Evolutionary conservation across 2,113 vertebrate genomes (phyloP), one percentile per base, ranked within the genome.

Genomic region (Cyphotilapia sp.): DNA sequence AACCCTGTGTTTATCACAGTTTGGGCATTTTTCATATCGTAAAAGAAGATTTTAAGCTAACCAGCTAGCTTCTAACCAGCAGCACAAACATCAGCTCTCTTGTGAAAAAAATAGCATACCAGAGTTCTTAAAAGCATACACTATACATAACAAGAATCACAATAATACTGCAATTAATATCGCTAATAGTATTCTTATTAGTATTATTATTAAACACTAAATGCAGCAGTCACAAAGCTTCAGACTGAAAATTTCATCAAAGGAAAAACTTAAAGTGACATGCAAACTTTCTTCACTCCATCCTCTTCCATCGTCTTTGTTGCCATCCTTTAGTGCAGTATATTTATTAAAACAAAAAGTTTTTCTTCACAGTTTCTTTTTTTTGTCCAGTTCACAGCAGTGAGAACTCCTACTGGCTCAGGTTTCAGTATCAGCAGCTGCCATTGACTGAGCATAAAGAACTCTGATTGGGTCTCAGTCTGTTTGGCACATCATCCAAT

Each of bases 101-200:
- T 66, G 54, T 85, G 71, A 92, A 92, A 85, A 81, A 94, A 92
- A 84, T 40, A 91, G 88, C 85, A 88, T 83, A 85, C 56, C 87
- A 57, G 78, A 92, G 59, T 84, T 89, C 40, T 87, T 88, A 87
- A 87, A 94, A 89, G 84, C 90, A 90, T 91, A 94, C 91, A 92
- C 88, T 91, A 84, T 90, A 94, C 83, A 93, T 88, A 94, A 94
- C 92, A 92, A 86, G 89, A 93, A 93, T 83, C 88, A 95, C 92
- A 85, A 89, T 91, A 90, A 86, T 91, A 93, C 84, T 87, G 84
- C 85, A 95, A 90, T 91, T 89, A 93, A 92, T 89, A 91, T 87
- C 74, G 76, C 91, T 93, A 87, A 91, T 92, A 95, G 87, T 80
- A 89, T 56, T 93, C 81, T 92, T 89, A 93, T 85, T 87, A 89